phyloP scores from a whole-genome alignment of 2,888 invertebrate genomes.

The Phengaris arion region DNA sequence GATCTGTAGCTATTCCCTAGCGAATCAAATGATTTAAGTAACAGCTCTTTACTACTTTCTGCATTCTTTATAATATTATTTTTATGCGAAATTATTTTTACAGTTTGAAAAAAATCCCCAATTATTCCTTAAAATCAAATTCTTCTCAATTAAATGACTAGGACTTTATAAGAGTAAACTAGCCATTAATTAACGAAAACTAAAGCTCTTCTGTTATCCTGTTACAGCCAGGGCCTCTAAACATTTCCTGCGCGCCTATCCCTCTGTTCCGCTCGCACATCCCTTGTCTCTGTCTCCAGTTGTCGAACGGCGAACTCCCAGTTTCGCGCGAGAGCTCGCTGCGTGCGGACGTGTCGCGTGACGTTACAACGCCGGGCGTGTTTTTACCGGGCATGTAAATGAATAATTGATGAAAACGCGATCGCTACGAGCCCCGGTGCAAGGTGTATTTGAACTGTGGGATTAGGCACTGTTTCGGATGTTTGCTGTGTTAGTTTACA shows the following conservation, averaged over 20 bases:
- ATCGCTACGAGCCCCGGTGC: constrained; percentile 47
- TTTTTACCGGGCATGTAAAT: constrained; percentile 64
- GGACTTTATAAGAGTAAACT: constrained; percentile 40
- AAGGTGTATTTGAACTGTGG: constrained; percentile 48
- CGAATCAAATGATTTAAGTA: too few species aligned
- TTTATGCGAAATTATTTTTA: too few species aligned
- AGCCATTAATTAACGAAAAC: constrained; percentile 43
- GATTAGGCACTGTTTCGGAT: constrained; percentile 53
- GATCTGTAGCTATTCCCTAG: neutral
- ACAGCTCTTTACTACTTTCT: too few species aligned
- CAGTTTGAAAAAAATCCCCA: neutral
- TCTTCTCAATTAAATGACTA: constrained; percentile 32
- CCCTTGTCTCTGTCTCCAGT: constrained; percentile 48
- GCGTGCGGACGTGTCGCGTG: constrained; percentile 49
- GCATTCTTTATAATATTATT: too few species aligned
- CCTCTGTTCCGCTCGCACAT: constrained; percentile 52
- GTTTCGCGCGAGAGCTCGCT: constrained; percentile 64
- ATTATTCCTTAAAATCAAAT: neutral
- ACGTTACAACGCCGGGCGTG: constrained; percentile 54
- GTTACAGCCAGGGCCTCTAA: constrained; percentile 69
- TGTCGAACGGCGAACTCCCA: constrained; percentile 56
- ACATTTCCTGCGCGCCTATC: constrained; percentile 78
- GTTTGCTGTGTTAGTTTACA: constrained; percentile 53
- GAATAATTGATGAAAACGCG: constrained; percentile 63
- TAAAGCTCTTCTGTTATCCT: constrained; percentile 65